Evolutionary conservation across 2,797 vertebrate genomes (phyloP).

Genomic region (Rhinophrynus dorsalis): DNA sequence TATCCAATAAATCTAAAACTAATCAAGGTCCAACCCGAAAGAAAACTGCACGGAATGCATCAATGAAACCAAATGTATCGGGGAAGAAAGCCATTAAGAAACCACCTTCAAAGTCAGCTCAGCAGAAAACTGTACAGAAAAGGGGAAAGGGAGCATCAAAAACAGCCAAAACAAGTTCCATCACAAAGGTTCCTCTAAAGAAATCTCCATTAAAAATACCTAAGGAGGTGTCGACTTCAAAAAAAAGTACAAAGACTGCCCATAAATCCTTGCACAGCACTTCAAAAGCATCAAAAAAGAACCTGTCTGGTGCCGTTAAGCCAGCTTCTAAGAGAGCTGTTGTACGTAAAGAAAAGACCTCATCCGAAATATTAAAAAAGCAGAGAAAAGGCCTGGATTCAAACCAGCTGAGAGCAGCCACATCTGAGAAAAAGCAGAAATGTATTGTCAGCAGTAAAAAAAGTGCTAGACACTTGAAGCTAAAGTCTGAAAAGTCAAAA

Average conservation of each 20-base stretch:
- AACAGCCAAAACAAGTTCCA: slow-evolving; percentile 43
- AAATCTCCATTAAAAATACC: slow-evolving; percentile 35
- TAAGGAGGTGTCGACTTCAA: slow-evolving; percentile 43
- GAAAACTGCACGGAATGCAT: slow-evolving; percentile 61
- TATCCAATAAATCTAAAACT: slow-evolving; percentile 62
- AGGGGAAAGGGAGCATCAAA: slow-evolving; percentile 52
- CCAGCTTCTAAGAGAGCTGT: slow-evolving; percentile 40
- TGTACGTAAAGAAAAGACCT: slow-evolving; percentile 50
- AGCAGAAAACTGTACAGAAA: slow-evolving; percentile 48
- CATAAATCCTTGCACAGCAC: slow-evolving; percentile 44
- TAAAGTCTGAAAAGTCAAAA: slow-evolving; percentile 3
- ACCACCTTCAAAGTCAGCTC: slow-evolving; percentile 25
- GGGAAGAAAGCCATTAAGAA: slow-evolving; percentile 52
- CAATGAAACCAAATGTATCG: slow-evolving; percentile 63
- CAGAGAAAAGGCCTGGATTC: slow-evolving; percentile 51
- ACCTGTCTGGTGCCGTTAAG: slow-evolving; percentile 16
- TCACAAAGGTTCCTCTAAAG: slow-evolving; percentile 38
- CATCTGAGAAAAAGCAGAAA: slow-evolving; percentile 43
- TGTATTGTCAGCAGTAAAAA: slow-evolving; percentile 10
- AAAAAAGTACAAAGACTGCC: slow-evolving; percentile 25
- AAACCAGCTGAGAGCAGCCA: slow-evolving; percentile 37
- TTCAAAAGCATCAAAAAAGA: slow-evolving; percentile 40
- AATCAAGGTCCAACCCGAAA: slow-evolving; percentile 57
- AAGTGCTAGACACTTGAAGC: slow-evolving; percentile 49
- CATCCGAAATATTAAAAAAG: slow-evolving; percentile 42